Percentiles rank a stretch among this genome's conserved stretches.
Evolutionary conservation across 1,140 invertebrate genomes (phyloP).

Genomic region (Hylaeus volcanicus): DNA sequence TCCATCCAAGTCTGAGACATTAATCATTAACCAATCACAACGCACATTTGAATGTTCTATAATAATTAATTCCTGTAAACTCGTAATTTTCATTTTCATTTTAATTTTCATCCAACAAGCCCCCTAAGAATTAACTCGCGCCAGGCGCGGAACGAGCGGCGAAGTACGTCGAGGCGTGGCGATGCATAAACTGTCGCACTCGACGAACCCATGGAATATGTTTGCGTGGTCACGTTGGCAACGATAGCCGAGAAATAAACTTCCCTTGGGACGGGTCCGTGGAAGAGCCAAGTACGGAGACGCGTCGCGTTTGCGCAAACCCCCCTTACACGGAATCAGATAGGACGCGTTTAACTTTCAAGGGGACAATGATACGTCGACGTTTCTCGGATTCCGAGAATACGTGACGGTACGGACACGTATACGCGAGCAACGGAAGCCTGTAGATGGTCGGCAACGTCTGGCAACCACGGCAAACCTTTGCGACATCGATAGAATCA

Average conservation of each 20-base stretch:
- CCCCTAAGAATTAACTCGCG: neutral
- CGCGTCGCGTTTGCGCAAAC: slow-evolving; percentile 29
- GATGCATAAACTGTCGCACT: slow-evolving; percentile 39
- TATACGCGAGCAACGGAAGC: too few relatives aligned
- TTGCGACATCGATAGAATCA: too few relatives aligned
- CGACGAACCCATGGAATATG: slow-evolving; percentile 9
- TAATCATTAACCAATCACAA: too few relatives aligned
- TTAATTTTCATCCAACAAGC: too few relatives aligned
- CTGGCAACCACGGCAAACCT: too few relatives aligned
- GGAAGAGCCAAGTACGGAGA: neutral
- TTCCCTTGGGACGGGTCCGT: slow-evolving; percentile 7
- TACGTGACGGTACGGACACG: too few relatives aligned
- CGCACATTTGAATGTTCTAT: too few relatives aligned
- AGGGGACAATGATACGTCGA: neutral
- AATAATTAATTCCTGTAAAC: too few relatives aligned
- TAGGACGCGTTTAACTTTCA: too few relatives aligned
- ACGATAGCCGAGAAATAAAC: neutral
- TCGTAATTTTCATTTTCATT: too few relatives aligned
- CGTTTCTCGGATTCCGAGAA: neutral
- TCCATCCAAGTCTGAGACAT: too few relatives aligned
- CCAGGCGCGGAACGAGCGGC: neutral
- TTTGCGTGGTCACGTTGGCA: slow-evolving; percentile 42
- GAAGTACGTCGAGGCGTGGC: slow-evolving; percentile 21
- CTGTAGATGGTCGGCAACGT: too few relatives aligned
- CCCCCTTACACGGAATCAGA: neutral